Conservation (phyloP, 2,797 vertebrate genomes). For the Spheniscus humboldti region DNA sequence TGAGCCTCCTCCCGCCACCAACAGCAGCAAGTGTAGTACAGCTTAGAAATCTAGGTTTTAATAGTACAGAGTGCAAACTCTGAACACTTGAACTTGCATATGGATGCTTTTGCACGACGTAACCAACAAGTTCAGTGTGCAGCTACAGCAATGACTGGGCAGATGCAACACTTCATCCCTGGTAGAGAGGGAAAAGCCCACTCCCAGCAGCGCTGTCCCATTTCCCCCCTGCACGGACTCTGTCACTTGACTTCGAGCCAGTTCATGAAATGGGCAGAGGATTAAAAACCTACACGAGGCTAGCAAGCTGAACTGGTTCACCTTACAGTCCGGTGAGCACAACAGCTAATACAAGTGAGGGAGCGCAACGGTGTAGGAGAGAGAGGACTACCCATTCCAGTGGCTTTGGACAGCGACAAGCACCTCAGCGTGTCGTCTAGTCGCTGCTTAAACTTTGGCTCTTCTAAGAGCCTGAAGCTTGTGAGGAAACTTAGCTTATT, state of each 20-base stretch:
- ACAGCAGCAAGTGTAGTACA: background rate
- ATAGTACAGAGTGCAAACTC: background rate
- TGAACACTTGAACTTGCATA: background rate
- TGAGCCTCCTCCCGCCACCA: background rate
- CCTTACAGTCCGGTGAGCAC: accelerated
- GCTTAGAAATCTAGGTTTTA: background rate
- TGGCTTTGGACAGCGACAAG: accelerated
- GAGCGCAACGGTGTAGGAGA: background rate
- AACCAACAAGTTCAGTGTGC: background rate
- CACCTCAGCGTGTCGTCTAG: background rate
- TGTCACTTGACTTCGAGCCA: background rate
- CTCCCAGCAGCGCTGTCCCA: background rate
- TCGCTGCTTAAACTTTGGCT: background rate
- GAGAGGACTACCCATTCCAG: background rate
- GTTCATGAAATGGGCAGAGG: background rate
- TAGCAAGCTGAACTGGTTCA: background rate
- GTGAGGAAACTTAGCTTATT: background rate
- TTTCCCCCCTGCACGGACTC: background rate
- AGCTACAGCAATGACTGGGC: background rate
- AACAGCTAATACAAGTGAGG: background rate
- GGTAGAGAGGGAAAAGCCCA: background rate
- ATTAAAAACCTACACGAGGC: background rate
- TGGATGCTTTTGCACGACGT: background rate
- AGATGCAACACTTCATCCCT: background rate
- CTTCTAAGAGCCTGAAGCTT: background rate